phyloP scores from a whole-genome alignment of 2,888 invertebrate genomes.

The Shargacucullia verbasci region DNA sequence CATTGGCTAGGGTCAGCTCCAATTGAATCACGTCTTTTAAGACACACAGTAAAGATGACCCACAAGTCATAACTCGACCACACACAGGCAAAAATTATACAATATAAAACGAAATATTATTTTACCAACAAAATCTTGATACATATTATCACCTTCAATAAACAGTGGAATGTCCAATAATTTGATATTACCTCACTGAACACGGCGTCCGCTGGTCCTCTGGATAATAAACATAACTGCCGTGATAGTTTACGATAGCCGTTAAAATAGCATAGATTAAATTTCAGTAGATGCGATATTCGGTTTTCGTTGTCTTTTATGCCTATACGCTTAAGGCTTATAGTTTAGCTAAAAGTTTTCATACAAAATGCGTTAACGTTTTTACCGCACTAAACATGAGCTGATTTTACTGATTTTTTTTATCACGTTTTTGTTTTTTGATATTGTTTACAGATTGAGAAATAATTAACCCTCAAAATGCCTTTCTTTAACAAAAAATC shows the following conservation, averaged over 20 bases:
- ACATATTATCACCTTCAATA: not conserved
- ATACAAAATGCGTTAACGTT: too few species aligned
- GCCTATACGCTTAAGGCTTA: too few species aligned
- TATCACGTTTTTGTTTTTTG: too few species aligned
- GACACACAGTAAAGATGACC: too few species aligned
- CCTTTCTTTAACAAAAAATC: too few species aligned
- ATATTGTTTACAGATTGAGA: too few species aligned
- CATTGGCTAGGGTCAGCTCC: too few species aligned
- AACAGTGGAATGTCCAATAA: constrained; percentile 23
- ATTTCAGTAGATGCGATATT: constrained; percentile 18
- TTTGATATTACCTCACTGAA: constrained; percentile 12
- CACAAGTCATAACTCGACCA: constrained; percentile 9
- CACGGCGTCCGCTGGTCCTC: constrained; percentile 15
- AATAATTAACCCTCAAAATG: too few species aligned
- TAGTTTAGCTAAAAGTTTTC: too few species aligned
- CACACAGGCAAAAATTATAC: constrained; percentile 10
- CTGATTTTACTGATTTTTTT: too few species aligned
- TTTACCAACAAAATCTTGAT: constrained; percentile 7
- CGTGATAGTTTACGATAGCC: constrained; percentile 27
- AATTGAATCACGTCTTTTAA: too few species aligned
- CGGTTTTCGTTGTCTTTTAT: not conserved
- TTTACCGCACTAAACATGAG: too few species aligned
- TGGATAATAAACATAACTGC: constrained; percentile 41
- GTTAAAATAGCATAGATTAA: constrained; percentile 30
- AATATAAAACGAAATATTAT: constrained; percentile 2